Base-by-base conservation (phyloP, 2,888 invertebrate species). In the Baccha elongata region DNA sequence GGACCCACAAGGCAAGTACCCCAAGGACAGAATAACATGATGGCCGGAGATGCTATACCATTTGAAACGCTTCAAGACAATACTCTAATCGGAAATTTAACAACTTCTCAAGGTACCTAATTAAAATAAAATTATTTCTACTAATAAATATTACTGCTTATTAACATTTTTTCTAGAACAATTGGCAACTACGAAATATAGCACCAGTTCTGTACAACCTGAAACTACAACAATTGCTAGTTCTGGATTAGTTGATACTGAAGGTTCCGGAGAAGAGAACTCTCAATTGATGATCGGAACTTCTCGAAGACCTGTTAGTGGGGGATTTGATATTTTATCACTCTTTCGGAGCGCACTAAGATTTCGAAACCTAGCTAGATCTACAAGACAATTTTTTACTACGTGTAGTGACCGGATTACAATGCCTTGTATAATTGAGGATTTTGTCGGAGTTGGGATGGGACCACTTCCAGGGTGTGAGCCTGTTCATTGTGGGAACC, bases 381-480 rank as follows among this genome's bases (percentile, higher is more conserved):
- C 52, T 17, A 8, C 75, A 4, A 84, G 89, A 1, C 90, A 91
- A 53, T 88, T 89, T 76, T 88, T 86, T 32, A 88, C 89, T 65
- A 88, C 86, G 0, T 96, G 96, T 87, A 91, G 91, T 11, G 96
- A 96, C 88, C 92, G 94, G 55, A 93, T 96, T 53, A 93, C 96
- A 0, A 94, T 96, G 91, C 95, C 96, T 0, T 96, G 96, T 86
- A 96, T 96, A 87, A 94, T 95, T 68, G 96, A 96, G 87, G 96
- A 96, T 88, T 94, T 96, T 87, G 93, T 96, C 75, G 94, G 94
- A 91, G 95, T 88, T 2, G 90, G 90, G 0, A 80, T 88, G 48
- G 88, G 88, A 0, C 92, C 88, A 0, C 48, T 89, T 37, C 90
- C 90, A 0, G 88, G 94, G 7, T 96, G 96, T 88, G 95, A 95